These are phyloP conservation scores for Allacma fusca DNA, from an alignment of 2,888 invertebrate species.

Conservation along the genomic window DNA sequence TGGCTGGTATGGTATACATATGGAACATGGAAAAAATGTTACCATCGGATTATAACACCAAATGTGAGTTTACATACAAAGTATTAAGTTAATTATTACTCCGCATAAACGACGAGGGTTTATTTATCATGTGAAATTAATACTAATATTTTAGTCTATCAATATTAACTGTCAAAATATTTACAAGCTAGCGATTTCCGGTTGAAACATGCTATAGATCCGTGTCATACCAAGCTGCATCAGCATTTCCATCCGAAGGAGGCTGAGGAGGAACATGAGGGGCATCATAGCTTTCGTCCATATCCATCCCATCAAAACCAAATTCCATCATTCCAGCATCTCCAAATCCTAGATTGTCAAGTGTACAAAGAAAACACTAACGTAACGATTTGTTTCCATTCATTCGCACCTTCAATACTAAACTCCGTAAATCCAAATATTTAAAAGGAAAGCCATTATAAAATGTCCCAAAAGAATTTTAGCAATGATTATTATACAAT, in stretches of 20 bases:
- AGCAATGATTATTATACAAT: not conserved
- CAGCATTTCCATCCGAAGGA: slow-evolving; percentile 88
- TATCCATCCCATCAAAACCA: slow-evolving; percentile 61
- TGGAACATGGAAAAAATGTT: too few species aligned
- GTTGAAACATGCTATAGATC: slow-evolving; percentile 73
- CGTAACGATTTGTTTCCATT: not conserved
- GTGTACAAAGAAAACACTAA: not conserved
- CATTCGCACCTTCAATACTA: not conserved
- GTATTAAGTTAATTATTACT: not conserved
- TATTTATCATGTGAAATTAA: not conserved
- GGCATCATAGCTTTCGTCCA: slow-evolving; percentile 56
- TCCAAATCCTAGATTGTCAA: slow-evolving; percentile 57
- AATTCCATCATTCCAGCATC: slow-evolving; percentile 62
- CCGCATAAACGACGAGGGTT: not conserved
- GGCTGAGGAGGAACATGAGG: slow-evolving; percentile 80
- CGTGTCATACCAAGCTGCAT: slow-evolving; percentile 97
- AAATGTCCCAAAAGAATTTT: slow-evolving; percentile 1
- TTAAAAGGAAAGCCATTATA: not conserved
- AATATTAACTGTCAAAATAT: slow-evolving; percentile 16
- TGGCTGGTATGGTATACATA: too few species aligned
- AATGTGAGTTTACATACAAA: too few species aligned
- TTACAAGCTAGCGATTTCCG: slow-evolving; percentile 8
- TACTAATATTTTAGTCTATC: not conserved
- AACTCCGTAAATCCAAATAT: not conserved
- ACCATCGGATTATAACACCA: too few species aligned